phyloP scores from a whole-genome alignment of 2,797 vertebrate species.

The Pangasius sanitwongsei region DNA sequence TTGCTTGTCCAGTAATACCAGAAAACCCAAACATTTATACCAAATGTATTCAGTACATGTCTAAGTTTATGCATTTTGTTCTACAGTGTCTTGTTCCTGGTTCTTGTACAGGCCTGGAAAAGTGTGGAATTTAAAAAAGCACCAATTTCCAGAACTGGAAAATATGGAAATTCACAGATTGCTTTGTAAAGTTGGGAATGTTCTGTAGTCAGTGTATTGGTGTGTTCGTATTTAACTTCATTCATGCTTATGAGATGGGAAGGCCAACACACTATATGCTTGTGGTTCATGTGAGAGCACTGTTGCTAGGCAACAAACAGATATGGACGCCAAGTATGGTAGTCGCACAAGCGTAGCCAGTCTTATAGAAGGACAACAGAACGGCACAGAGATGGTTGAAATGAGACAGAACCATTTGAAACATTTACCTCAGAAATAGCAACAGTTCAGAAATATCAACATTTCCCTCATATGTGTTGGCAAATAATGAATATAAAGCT shows the following conservation, averaged over 20 bases:
- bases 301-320: constrained; percentile 5
- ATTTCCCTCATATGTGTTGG: not conserved
- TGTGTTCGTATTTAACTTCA: not conserved
- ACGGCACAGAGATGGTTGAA: not conserved
- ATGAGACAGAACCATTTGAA: not conserved
- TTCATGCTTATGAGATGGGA: not conserved
- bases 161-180: not conserved
- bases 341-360: not conserved
- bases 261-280: not conserved
- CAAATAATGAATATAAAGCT: not conserved
- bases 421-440: constrained; percentile 5
- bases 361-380: not conserved
- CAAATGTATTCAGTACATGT: not conserved
- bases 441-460: not conserved
- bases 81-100: not conserved
- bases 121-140: not conserved
- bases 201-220: not conserved
- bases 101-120: not conserved
- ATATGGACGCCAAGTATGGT: not conserved
- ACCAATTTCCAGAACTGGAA: not conserved
- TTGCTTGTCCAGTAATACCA: not conserved
- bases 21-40: not conserved
- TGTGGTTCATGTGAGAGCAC: not conserved
- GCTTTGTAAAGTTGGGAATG: not conserved
- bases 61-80: not conserved